Percentiles rank a stretch among this genome's conserved stretches.
phyloP scores from a whole-genome alignment of 1,140 invertebrate genomes.

The Hesperophylax magnus region DNA sequence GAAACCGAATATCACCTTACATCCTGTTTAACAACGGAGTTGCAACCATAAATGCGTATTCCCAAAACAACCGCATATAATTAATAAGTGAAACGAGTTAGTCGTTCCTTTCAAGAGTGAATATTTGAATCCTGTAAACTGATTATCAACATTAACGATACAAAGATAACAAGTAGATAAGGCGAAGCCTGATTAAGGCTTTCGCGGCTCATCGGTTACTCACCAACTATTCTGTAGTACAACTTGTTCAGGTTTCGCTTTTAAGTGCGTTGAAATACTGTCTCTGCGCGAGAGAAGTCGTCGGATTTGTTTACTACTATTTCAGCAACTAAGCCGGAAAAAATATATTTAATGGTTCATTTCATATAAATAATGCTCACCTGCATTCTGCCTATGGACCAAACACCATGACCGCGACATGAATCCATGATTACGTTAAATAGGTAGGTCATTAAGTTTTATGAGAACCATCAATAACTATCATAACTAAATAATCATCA shows the following conservation, averaged over 20 bases:
- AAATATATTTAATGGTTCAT: background rate
- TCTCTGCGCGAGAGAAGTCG: background rate
- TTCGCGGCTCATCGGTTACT: constrained; percentile 2
- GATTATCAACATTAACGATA: constrained; percentile 43
- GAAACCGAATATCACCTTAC: constrained; percentile 21
- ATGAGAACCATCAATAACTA: no score
- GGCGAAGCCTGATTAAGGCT: constrained; percentile 9
- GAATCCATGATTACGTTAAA: no score
- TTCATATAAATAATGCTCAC: no score
- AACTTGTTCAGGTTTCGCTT: constrained; percentile 9
- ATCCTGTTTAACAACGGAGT: constrained; percentile 30
- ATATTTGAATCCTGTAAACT: constrained; percentile 36
- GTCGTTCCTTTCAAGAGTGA: constrained; percentile 33
- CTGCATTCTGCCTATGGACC: no score
- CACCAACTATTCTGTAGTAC: background rate
- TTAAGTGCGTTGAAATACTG: background rate
- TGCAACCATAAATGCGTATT: constrained; percentile 23
- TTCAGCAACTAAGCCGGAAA: background rate
- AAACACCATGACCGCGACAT: no score
- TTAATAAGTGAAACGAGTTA: constrained; percentile 43
- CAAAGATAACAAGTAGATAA: constrained; percentile 39
- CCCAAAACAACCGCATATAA: constrained; percentile 26
- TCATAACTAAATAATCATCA: no score
- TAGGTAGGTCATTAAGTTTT: no score
- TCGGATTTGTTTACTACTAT: background rate